Evolutionary conservation across 2,113 vertebrate species (phyloP), one percentile per base, ranked within the genome.

Genomic region (Okapia johnstoni): DNA sequence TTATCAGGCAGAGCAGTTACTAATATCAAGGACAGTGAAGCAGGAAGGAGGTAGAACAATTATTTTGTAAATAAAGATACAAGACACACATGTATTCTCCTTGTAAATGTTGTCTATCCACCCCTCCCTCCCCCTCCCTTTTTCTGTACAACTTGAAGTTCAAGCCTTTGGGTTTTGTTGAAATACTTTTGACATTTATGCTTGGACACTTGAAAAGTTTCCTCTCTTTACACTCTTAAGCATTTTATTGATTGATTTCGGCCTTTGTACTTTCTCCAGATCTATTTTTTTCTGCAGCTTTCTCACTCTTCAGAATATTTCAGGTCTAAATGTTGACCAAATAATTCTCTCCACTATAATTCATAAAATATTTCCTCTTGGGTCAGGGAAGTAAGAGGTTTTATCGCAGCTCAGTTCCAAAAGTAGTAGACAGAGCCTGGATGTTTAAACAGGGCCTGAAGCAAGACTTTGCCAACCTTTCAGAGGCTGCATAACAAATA

Each of bases 131-230:
- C 7, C 14, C 15, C 9, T 95, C 95, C 94, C 96, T 52, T 86
- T 90, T 97, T 88, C 94, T 93, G 70, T 83, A 85, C 76, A 94
- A 77, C 55, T 98, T 97, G 84, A 79, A n/a, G 88, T 89, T 94
- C 52, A 90, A 97, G 94, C 81, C 92, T 97, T 98, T 93, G 97
- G 94, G 98, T 98, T 98, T 98, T 98, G 92, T 98, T 98, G 97
- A 98, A 99, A 98, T 98, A 98, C 94, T 98, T 97, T 96, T 98
- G 98, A 98, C 97, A 98, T 99, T 99, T 98, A 98, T 98, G 81
- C 93, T 81, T 60, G 58, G 96, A 96, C 60, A 96, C 96, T 98
- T 97, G 96, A 98, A 98, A 98, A 97, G 97, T 98, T 98, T 97
- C 97, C 98, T 98, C 88, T 98, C 97, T 99, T 98, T 98, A 98